Conservation (phyloP, 2,888 invertebrate species). For the Pandemis cinnamomeana region DNA sequence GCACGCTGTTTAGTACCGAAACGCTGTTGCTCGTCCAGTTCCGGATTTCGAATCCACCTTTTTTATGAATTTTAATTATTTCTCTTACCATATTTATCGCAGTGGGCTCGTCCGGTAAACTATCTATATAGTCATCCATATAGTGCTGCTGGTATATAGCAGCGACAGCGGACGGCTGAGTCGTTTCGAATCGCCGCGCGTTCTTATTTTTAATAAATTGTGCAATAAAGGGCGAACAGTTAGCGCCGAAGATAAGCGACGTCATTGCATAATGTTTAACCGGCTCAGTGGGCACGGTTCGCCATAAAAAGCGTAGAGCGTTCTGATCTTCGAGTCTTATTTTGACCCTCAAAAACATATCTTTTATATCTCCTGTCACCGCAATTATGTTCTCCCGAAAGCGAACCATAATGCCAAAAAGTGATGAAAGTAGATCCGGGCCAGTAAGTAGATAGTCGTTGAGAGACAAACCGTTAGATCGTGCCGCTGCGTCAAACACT, state of each 20-base stretch:
- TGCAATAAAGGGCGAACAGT: conserved; percentile 44
- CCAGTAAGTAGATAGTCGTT: conserved; percentile 45
- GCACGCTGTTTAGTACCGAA: conserved; percentile 43
- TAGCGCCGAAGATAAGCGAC: too few species aligned
- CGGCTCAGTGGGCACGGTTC: conserved; percentile 35
- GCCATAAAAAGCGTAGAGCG: conserved; percentile 54
- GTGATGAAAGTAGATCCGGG: conserved; percentile 43
- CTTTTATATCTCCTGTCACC: conserved; percentile 52
- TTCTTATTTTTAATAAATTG: conserved; percentile 48
- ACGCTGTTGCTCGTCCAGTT: conserved; percentile 48
- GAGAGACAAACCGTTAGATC: conserved; percentile 36
- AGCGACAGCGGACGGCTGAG: conserved; percentile 39
- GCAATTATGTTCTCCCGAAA: conserved; percentile 57
- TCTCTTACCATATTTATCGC: conserved; percentile 42
- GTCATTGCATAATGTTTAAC: conserved; percentile 42
- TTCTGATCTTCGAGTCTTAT: conserved; percentile 51
- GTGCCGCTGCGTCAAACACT: conserved; percentile 46
- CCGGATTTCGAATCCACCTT: conserved; percentile 41
- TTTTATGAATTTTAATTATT: conserved; percentile 43
- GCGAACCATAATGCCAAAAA: conserved; percentile 56
- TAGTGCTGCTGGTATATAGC: conserved; percentile 44
- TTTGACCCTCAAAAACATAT: conserved; percentile 52
- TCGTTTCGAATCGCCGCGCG: conserved; percentile 37
- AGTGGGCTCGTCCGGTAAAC: conserved; percentile 39
- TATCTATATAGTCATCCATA: conserved; percentile 49